Percentiles rank a stretch among this genome's conserved stretches.
phyloP scores from a whole-genome alignment of 92 coral and sea anemone genomes.

The Epizoanthus stellaris region DNA sequence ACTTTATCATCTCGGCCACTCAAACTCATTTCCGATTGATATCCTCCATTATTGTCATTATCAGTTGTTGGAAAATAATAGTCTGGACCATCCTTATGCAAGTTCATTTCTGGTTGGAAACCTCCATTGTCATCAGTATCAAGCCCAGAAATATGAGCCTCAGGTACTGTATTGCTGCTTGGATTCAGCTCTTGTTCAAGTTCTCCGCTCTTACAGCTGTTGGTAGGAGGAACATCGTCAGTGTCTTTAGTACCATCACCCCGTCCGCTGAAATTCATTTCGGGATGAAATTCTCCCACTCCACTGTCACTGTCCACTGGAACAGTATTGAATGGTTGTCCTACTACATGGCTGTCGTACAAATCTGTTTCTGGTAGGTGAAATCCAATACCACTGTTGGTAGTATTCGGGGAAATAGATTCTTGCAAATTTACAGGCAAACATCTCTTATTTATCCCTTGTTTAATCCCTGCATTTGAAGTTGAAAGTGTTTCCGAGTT shows the following conservation, averaged over 20 bases:
- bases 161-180: too few species aligned
- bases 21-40: slow-evolving; percentile 26
- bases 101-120: slow-evolving; percentile 16
- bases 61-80: neutral
- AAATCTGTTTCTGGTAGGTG: slow-evolving; percentile 25
- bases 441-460: too few species aligned
- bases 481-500: neutral
- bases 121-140: neutral
- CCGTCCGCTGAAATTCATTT: too few species aligned
- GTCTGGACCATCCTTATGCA: neutral
- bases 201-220: neutral
- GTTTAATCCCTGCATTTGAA: neutral
- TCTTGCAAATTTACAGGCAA: neutral
- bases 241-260: neutral
- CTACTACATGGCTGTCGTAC: neutral
- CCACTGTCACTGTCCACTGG: neutral
- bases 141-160: neutral
- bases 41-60: slow-evolving; percentile 5
- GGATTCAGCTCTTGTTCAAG: neutral
- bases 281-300: neutral
- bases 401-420: neutral
- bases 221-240: neutral
- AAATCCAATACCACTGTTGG: slow-evolving; percentile 9
- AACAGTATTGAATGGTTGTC: neutral
- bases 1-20: slow-evolving; percentile 11